Evolutionary conservation across 2,113 vertebrate species (phyloP).

Genomic region (Microtus oregoni): DNA sequence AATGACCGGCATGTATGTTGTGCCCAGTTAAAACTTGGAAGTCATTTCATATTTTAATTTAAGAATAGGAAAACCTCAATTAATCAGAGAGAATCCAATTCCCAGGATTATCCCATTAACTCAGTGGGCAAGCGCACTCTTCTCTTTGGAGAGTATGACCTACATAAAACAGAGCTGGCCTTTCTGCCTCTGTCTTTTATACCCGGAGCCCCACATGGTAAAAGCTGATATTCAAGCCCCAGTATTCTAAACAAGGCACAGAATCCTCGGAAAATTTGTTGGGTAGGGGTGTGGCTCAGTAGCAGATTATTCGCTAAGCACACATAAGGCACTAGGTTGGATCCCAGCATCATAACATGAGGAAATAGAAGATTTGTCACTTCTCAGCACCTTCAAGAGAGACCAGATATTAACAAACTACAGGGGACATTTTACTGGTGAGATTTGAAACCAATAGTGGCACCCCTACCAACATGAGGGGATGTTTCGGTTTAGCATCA

Average conservation of each 20-base stretch:
- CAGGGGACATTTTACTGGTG: not conserved
- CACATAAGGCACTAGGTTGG: not conserved
- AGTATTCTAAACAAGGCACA: constrained; percentile 2
- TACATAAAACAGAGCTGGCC: not conserved
- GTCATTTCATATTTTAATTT: constrained; percentile 41
- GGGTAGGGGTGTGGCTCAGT: not conserved
- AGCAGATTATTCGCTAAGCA: not conserved
- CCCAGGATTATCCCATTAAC: constrained; percentile 37
- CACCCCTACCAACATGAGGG: not conserved
- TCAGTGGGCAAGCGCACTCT: not conserved
- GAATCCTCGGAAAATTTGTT: not conserved
- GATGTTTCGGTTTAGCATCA: constrained; percentile 14
- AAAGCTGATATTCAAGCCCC: not conserved
- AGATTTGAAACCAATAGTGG: constrained; percentile 47
- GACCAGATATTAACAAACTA: constrained; percentile 33
- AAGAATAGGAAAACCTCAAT: constrained; percentile 72
- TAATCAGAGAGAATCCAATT: constrained; percentile 58
- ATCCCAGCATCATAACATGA: not conserved
- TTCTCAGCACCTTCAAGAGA: constrained; percentile 49
- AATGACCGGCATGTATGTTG: not conserved
- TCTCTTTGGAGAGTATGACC: constrained; percentile 23
- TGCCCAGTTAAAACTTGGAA: constrained; percentile 52
- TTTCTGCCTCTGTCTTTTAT: constrained; percentile 26
- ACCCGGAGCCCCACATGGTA: not conserved
- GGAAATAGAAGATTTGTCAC: constrained; percentile 2